Conservation (phyloP, 2,113 vertebrate species). For the Embiotoca jacksoni region DNA sequence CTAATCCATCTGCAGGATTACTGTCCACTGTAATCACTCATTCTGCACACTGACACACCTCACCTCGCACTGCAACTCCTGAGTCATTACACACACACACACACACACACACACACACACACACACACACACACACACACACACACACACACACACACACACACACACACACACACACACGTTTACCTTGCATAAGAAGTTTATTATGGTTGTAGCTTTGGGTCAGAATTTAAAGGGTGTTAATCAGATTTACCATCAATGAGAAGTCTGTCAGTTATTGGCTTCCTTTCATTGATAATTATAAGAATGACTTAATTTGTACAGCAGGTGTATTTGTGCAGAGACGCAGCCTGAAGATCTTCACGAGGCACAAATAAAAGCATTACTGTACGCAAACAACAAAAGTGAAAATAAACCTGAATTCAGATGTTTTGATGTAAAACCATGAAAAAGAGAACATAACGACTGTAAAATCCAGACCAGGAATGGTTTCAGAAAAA, state of each 20-base stretch:
- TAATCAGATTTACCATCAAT: not conserved
- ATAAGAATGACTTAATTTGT: not conserved
- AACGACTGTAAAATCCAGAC: too few species aligned
- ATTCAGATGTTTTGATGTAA: too few species aligned
- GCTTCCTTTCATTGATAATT: too few species aligned
- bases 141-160: not conserved
- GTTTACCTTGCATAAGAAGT: conserved; percentile 31
- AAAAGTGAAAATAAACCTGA: too few species aligned
- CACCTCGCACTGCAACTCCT: conserved; percentile 67
- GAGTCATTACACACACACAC: conserved; percentile 63
- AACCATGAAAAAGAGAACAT: too few species aligned
- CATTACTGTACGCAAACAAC: too few species aligned
- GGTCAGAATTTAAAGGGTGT: not conserved
- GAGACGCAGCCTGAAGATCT: too few species aligned
- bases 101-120: conserved; percentile 21
- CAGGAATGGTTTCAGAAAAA: too few species aligned
- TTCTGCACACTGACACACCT: conserved; percentile 70
- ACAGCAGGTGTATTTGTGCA: too few species aligned
- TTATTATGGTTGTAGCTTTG: conserved; percentile 16
- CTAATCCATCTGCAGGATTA: conserved; percentile 82
- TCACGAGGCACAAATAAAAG: too few species aligned
- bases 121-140: conserved; percentile 5
- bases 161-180: not conserved
- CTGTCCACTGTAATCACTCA: conserved; percentile 82
- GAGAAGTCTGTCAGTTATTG: not conserved